These are phyloP conservation scores for Lochmaea capreae DNA, from an alignment of 2,888 invertebrate species.

Conservation along the genomic window DNA sequence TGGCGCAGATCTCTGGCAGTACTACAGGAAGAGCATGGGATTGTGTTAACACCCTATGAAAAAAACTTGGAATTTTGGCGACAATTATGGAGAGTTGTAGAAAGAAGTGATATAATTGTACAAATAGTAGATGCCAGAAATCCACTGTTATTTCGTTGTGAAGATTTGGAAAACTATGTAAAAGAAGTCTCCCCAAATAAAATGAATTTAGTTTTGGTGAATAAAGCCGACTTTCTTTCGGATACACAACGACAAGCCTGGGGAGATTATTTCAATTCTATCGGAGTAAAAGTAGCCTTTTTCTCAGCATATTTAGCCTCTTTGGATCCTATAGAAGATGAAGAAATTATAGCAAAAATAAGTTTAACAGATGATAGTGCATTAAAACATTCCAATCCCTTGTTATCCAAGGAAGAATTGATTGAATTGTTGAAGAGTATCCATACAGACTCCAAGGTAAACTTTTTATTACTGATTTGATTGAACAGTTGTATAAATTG, in stretches of 20 bases:
- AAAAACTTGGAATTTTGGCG: constrained; percentile 98
- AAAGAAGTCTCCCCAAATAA: constrained; percentile 75
- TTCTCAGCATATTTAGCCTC: constrained; percentile 85
- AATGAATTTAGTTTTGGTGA: constrained; percentile 86
- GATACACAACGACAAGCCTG: constrained; percentile 83
- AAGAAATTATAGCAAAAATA: constrained; percentile 64
- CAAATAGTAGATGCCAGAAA: constrained; percentile 98
- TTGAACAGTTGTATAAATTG: neutral
- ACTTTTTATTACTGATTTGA: constrained; percentile 29
- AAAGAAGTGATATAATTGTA: constrained; percentile 91
- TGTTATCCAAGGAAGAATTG: constrained; percentile 77
- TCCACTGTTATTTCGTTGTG: constrained; percentile 87
- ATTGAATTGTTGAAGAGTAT: constrained; percentile 77
- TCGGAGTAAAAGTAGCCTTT: constrained; percentile 82
- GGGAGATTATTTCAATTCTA: constrained; percentile 84
- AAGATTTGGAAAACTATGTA: constrained; percentile 90
- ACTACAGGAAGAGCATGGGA: constrained; percentile 81
- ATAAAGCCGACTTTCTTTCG: constrained; percentile 95
- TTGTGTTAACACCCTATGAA: constrained; percentile 95
- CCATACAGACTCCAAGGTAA: constrained; percentile 66
- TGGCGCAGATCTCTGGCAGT: constrained; percentile 89
- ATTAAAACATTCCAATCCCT: constrained; percentile 66
- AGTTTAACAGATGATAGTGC: constrained; percentile 49
- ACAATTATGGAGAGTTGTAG: constrained; percentile 98
- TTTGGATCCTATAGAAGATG: constrained; percentile 57